phyloP scores from a whole-genome alignment of 2,888 invertebrate genomes.

The Leptopterna dolabrata region DNA sequence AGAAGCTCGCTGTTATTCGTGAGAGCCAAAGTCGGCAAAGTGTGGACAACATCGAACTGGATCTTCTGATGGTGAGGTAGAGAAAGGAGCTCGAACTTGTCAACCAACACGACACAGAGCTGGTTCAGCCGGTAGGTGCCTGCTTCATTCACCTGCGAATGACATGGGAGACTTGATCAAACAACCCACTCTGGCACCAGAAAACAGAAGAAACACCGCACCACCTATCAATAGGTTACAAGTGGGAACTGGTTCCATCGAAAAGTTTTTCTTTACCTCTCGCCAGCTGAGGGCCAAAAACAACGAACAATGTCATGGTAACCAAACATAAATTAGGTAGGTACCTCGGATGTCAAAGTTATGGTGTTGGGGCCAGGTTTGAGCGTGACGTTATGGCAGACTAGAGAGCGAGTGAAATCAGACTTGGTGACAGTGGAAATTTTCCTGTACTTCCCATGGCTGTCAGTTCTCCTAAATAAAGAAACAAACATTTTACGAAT shows the following conservation, averaged over 20 bases:
- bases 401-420: conserved; percentile 75
- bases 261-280: too few relatives aligned
- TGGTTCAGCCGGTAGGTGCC: conserved; percentile 81
- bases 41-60: conserved; percentile 72
- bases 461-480: conserved; percentile 67
- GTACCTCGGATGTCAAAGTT: conserved; percentile 67
- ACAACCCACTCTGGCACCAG: neutral
- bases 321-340: too few relatives aligned
- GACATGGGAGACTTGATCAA: conserved; percentile 27
- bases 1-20: conserved; percentile 76
- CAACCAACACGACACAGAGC: conserved; percentile 74
- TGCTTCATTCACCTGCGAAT: conserved; percentile 71
- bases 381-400: conserved; percentile 69
- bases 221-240: too few relatives aligned
- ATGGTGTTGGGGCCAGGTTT: conserved; percentile 68
- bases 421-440: conserved; percentile 75
- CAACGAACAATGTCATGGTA: too few relatives aligned
- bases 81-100: conserved; percentile 80
- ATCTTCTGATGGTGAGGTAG: conserved; percentile 71
- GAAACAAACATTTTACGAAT: conserved; percentile 14
- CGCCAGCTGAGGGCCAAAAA: too few relatives aligned
- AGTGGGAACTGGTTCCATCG: too few relatives aligned
- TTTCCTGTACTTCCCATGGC: conserved; percentile 70
- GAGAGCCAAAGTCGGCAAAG: conserved; percentile 70
- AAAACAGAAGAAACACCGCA: too few relatives aligned